A percentile compares a stretch with the other conserved stretches of the same genome.
Conservation (phyloP, 2,113 vertebrate species). For the Ibidorhyncha struthersii region DNA sequence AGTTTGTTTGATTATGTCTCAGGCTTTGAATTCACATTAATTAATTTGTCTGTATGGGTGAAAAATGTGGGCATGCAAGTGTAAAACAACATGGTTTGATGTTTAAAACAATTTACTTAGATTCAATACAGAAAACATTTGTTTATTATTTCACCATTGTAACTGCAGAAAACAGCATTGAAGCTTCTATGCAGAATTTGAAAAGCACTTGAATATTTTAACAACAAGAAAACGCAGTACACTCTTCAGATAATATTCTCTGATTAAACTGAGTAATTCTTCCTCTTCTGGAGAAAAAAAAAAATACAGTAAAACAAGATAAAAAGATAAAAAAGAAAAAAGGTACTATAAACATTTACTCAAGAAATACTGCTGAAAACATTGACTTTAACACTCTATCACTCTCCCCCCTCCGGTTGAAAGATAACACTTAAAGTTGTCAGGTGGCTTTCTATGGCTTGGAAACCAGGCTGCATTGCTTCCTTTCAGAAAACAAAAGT, state of each 20-base stretch:
- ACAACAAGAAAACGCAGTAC: neutral
- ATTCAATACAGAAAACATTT: neutral
- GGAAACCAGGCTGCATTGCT: neutral
- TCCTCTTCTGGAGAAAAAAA: rapidly evolving
- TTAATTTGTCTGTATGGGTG: neutral
- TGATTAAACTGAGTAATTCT: neutral
- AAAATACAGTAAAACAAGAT: rapidly evolving
- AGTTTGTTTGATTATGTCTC: neutral
- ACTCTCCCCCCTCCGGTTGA: neutral
- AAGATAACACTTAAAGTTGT: neutral
- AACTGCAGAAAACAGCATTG: neutral
- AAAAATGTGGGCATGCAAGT: neutral
- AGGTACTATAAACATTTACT: neutral
- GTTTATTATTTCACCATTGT: neutral
- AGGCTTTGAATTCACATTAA: neutral
- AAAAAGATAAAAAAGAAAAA: too few relatives aligned
- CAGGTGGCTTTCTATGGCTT: neutral
- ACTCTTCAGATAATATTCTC: neutral
- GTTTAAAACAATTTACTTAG: neutral
- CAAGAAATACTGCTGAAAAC: neutral
- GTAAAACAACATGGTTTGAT: neutral
- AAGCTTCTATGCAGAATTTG: neutral
- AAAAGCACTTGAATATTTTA: neutral
- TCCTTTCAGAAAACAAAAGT: neutral
- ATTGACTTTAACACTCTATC: neutral